Base-by-base conservation (phyloP, 2,888 invertebrate species). In the Pandemis corylana region DNA sequence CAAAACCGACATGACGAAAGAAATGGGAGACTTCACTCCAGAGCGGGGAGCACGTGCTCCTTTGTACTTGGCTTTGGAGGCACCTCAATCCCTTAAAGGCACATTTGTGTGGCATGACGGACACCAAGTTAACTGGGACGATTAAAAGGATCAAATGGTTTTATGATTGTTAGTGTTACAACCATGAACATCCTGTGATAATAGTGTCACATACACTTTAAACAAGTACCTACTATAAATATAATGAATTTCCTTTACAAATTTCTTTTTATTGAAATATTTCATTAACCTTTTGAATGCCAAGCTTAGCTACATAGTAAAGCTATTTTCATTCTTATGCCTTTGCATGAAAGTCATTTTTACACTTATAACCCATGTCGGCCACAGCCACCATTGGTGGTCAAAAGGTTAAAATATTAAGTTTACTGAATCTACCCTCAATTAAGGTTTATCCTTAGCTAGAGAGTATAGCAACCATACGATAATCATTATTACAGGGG, bases 81-180 rank as follows among this genome's bases (percentile, higher is more conserved):
- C 94, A 65, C 94, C 94, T 46, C 92, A 93, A 80, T 83, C 88
- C 69, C 87, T 90, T 10, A 94, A 94, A 80, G 94, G 94, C 76
- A 90, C 92, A 1, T 94, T 94, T 84, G 84, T 94, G 66, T 94
- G 94, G 94, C 94, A 94, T 76, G 94, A 94, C 77, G 90, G 93
- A 82, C 93, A 93, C 80, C 89, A 90, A 87, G 94, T 94, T 67
- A 94, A 94, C 84, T 94, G 94, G 94, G 94, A 94, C 84, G 94
- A 94, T 86, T 94, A 89, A 59, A 28, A 84, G 81, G 80, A 83
- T 85, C 83, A 79, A 83, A 83, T 83, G 81, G 82, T 83, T 84
- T 80, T 77, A 79, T 83, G 80, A 84, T 82, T 84, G 82, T 85
- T 84, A 84, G 80, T 82, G 81, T 87, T 87, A 84, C 84, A 87